Evolutionary conservation across 2,113 vertebrate species (phyloP).

Genomic region (Halichoerus grypus): DNA sequence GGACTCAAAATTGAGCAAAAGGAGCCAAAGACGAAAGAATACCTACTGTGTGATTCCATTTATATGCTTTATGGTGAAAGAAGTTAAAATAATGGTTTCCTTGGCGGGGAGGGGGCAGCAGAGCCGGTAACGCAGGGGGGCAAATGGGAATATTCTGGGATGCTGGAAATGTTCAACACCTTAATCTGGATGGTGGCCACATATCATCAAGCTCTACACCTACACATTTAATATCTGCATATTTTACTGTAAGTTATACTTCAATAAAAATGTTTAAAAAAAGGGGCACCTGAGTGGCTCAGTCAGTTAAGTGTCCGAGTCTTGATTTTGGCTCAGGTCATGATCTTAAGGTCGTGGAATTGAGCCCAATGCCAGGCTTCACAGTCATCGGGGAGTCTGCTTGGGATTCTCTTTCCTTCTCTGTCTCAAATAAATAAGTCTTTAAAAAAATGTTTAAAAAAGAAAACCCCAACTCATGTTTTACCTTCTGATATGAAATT

Average conservation of each 20-base stretch:
- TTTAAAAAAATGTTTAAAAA: background rate
- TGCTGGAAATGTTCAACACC: background rate
- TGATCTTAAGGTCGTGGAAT: background rate
- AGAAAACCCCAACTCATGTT: background rate
- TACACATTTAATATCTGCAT: background rate
- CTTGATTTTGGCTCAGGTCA: background rate
- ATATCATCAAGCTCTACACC: background rate
- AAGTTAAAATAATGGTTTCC: background rate
- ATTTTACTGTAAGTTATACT: background rate
- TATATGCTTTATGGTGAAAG: background rate
- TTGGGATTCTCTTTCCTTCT: background rate
- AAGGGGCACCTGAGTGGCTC: background rate
- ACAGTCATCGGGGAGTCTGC: background rate
- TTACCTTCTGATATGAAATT: background rate
- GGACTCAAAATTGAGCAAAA: background rate
- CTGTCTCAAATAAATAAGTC: background rate
- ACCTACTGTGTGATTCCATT: background rate
- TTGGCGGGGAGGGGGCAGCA: background rate
- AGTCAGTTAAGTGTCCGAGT: background rate
- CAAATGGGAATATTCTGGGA: background rate
- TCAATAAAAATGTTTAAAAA: background rate
- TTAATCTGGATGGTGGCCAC: background rate
- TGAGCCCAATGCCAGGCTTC: background rate
- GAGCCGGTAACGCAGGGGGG: background rate
- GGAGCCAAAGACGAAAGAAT: background rate